A percentile compares a stretch with the other conserved stretches of the same genome.
These are phyloP conservation scores for Chloebia gouldiae DNA, from an alignment of 2,113 vertebrate genomes.

Conservation along the genomic window DNA sequence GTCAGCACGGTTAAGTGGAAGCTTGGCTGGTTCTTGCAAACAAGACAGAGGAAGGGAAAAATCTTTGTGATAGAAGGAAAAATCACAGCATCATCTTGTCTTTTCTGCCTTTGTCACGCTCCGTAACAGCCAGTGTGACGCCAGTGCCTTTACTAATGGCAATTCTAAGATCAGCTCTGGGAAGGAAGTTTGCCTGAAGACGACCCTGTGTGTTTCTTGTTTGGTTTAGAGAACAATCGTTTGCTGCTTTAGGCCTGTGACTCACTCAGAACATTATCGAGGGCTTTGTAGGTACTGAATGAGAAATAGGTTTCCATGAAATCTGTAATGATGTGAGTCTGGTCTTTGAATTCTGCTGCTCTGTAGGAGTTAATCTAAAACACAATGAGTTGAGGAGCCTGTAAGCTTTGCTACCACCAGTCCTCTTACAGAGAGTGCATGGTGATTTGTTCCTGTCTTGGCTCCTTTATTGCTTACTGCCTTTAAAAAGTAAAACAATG, in stretches of 20 bases:
- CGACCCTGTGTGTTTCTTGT: fast-evolving
- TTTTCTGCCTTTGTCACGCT: background rate
- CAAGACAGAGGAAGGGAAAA: background rate
- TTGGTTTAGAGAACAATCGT: fast-evolving
- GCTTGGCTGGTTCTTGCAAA: background rate
- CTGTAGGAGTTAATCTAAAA: background rate
- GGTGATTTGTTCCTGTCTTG: background rate
- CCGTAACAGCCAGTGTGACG: background rate
- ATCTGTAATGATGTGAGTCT: fast-evolving
- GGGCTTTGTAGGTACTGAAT: background rate
- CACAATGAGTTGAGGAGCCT: background rate
- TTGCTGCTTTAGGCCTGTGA: background rate
- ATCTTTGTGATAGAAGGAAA: background rate
- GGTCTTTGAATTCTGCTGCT: background rate
- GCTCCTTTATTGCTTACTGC: background rate
- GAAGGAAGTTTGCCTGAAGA: background rate
- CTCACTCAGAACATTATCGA: background rate
- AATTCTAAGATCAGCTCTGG: background rate
- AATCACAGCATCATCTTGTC: background rate
- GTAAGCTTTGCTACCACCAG: background rate
- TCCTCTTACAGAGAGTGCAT: fast-evolving
- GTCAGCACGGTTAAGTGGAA: background rate
- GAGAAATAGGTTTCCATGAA: background rate
- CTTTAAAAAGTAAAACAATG: fast-evolving
- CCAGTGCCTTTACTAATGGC: background rate